Conservation (phyloP, 2,888 invertebrate species). For the Anagyrus pseudococci region DNA sequence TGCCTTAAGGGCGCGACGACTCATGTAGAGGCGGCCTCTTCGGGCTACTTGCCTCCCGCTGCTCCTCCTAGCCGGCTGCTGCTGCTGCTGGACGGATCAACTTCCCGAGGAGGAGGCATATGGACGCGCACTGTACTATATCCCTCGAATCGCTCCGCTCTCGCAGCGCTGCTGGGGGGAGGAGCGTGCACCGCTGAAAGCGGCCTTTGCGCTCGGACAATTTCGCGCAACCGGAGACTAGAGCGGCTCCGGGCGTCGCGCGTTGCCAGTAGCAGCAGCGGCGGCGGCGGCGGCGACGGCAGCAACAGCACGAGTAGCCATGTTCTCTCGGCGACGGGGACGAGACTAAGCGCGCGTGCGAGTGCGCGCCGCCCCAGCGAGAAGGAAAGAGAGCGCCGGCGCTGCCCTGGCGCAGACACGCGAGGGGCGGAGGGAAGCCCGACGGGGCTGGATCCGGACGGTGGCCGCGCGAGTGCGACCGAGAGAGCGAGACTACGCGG, state of each 20-base stretch:
- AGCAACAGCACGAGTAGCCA: slow-evolving; percentile 5
- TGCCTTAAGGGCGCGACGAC: background rate
- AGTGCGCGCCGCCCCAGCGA: background rate
- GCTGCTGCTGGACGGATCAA: background rate
- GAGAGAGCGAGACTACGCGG: background rate
- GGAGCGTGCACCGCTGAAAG: no score
- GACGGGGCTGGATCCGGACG: background rate
- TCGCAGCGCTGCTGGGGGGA: no score
- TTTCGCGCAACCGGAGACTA: no score
- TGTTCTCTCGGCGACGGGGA: background rate
- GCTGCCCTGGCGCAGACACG: no score
- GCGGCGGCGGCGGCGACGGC: background rate
- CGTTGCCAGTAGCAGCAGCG: background rate
- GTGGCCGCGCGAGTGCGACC: background rate
- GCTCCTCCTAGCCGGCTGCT: no score
- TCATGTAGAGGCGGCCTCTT: slow-evolving; percentile 46
- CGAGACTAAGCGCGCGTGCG: background rate
- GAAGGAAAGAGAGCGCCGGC: background rate
- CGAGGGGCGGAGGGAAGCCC: background rate
- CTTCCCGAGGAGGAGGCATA: no score
- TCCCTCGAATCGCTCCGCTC: no score
- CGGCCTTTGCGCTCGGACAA: no score
- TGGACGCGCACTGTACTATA: no score
- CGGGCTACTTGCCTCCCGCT: no score
- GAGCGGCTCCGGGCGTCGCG: no score